Conservation (phyloP, 1,140 invertebrate genomes). For the Nasonia longicornis region DNA sequence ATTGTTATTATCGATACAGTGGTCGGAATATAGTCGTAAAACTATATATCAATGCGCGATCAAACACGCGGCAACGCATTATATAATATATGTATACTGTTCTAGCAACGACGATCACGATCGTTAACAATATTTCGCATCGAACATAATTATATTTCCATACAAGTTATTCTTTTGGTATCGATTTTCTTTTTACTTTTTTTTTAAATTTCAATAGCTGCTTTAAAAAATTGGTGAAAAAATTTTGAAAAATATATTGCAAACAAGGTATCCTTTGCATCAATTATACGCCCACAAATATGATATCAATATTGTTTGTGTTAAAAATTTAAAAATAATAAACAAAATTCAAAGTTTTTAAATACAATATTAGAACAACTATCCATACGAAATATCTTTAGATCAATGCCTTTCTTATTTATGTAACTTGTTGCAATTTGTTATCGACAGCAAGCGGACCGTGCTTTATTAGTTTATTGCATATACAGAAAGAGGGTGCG, state of each 20-base stretch:
- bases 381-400: not conserved
- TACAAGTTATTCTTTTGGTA: not conserved
- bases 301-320: too few relatives aligned
- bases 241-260: too few relatives aligned
- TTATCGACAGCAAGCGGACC: constrained; percentile 21
- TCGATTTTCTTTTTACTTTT: not conserved
- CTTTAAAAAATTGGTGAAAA: not conserved
- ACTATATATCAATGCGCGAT: not conserved
- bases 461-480: constrained; percentile 48
- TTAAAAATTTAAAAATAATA: not conserved
- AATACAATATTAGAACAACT: constrained; percentile 8
- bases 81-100: not conserved
- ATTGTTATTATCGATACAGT: constrained; percentile 24
- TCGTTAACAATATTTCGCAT: not conserved
- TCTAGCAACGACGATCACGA: not conserved
- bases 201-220: not conserved
- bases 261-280: too few relatives aligned
- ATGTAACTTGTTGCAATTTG: constrained; percentile 17
- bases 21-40: constrained; percentile 4
- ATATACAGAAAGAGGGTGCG: constrained; percentile 55
- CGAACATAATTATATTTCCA: not conserved
- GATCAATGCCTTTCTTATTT: not conserved
- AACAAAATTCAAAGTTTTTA: not conserved
- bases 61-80: not conserved
- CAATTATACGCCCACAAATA: too few relatives aligned